Base-by-base conservation (phyloP, 1,140 invertebrate genomes). In the Leguminivora glycinivorella region DNA sequence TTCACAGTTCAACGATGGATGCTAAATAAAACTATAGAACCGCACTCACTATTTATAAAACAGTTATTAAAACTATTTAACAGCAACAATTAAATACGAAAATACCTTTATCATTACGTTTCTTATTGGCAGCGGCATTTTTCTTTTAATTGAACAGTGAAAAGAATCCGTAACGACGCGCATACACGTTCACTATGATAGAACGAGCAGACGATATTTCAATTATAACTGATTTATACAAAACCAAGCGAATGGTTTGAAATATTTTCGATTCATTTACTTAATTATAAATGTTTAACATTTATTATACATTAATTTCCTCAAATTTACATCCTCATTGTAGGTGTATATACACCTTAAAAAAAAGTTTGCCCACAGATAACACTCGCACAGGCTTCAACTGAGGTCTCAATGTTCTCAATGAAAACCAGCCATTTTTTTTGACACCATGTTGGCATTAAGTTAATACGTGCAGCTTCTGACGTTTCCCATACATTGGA, bases 51-150 rank as follows among this genome's bases (percentile, higher is more conserved):
- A 69, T 74, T 74, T 68, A 74, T 75, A 56, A 67, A 74, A 71
- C 69, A 72, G 73, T 63, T 17, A 29, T 63, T 26, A 63, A 31
- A 63, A 63, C 29, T 63, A 71, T 77, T 73, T 74, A 72, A 72
- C 38, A 71, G 66, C 70, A 82, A 76, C 77, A 83, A 76, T 80
- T 83, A 82, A 38, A 80, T 84, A 85, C 79, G 77, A 90, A 88
- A 91, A 89, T 89, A 92, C 91, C 90, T 92, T 92, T 88, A 91
- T 84, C 89, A 92, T 89, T 89, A 92, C 85, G 86, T 87, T 92
- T 87, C 88, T 87, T 86, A 84, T 92, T 88, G 87, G 89, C 89
- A 92, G 89, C 89, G 89, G 91, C 91, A 92, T 92, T 92, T 92
- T 92, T 88, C 87, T 90, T 91, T 89, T 89, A 85, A 89, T 84